Base-by-base conservation (phyloP, 2,888 invertebrate genomes). In the Drosophila yooni region DNA sequence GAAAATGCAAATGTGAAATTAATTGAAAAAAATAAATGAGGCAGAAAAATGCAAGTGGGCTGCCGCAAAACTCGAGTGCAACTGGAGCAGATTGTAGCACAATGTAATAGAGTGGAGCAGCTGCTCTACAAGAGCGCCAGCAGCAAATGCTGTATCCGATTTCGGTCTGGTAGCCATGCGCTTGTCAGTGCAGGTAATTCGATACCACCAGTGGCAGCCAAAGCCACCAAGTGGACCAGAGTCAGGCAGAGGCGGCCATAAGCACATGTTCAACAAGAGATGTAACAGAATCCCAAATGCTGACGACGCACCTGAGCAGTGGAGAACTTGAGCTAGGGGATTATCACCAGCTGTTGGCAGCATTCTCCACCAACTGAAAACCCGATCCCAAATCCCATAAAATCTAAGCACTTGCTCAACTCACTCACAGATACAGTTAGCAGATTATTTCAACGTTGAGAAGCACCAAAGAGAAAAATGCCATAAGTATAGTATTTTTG, bases 241-340 rank as follows among this genome's bases (percentile, higher is more conserved):
- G 40, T 57, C 61, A 54, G 59, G 66, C 77, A 70, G 81, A 69
- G 69, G 75, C 82, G 72, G 67, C 88, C 64, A 65, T 74, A 83
- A 89, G 90, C 88, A 84, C 88, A 89, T 84, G 90, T 84, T 80
- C 58, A 85, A 89, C 84, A 84, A 70, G 83, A 71, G 62, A 69
- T 76, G 66, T 52, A 87, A 68, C 66, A 78, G 82, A 64, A 78
- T 56, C 67, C 27, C 36, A 54, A 61, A 38, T 80, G 83, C 82
- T 64, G 76, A 72, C 79, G 88, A 78, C 51, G 52, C 59, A 40
- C 38, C 34, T 50, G 65, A 36, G 54, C 56, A 58, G 29, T 50
- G 65, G 27, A 58, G 51, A 46, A 43, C 38, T 27, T 40, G 38
- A 34, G 56, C 27, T 13, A 29, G 72, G 38, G 74, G 56, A 63